Evolutionary conservation across 2,888 invertebrate species (phyloP).

Genomic region (Ochropleura leucogaster): DNA sequence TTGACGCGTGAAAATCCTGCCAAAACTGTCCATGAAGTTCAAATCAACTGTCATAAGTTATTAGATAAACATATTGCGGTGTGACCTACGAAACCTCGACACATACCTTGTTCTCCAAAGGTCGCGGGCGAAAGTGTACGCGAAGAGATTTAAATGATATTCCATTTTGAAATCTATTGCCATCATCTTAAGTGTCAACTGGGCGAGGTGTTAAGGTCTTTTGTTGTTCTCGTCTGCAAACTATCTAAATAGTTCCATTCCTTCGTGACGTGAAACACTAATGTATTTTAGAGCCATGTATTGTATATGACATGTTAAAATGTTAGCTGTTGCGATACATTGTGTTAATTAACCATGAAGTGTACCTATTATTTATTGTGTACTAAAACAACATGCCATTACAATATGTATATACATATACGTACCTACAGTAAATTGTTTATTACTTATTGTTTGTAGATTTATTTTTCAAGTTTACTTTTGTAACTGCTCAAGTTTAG

Average conservation of each 20-base stretch:
- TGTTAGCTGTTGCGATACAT: constrained; percentile 41
- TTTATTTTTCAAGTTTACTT: constrained; percentile 1
- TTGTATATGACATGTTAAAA: constrained; percentile 40
- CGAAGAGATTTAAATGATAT: constrained; percentile 37
- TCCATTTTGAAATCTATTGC: constrained; percentile 46
- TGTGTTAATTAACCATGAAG: constrained; percentile 54
- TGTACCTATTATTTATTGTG: constrained; percentile 40
- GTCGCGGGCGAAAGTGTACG: constrained; percentile 65
- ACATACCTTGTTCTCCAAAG: constrained; percentile 63
- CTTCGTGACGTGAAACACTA: constrained; percentile 55
- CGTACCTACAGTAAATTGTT: constrained; percentile 23
- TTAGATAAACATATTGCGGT: constrained; percentile 61
- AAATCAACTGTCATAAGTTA: constrained; percentile 55
- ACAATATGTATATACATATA: constrained; percentile 13
- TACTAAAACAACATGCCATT: constrained; percentile 31
- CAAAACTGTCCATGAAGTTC: constrained; percentile 38
- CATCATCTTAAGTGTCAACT: constrained; percentile 39
- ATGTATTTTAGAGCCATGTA: constrained; percentile 36
- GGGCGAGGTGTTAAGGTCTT: constrained; percentile 9
- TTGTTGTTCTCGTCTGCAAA: constrained; percentile 59
- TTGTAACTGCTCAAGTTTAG: not conserved
- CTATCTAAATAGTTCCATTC: constrained; percentile 67
- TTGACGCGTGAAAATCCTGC: constrained; percentile 30
- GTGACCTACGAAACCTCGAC: constrained; percentile 66
- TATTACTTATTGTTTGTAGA: constrained; percentile 39